Conservation (phyloP, 2,797 vertebrate genomes). For the Acanthiza pusilla region DNA sequence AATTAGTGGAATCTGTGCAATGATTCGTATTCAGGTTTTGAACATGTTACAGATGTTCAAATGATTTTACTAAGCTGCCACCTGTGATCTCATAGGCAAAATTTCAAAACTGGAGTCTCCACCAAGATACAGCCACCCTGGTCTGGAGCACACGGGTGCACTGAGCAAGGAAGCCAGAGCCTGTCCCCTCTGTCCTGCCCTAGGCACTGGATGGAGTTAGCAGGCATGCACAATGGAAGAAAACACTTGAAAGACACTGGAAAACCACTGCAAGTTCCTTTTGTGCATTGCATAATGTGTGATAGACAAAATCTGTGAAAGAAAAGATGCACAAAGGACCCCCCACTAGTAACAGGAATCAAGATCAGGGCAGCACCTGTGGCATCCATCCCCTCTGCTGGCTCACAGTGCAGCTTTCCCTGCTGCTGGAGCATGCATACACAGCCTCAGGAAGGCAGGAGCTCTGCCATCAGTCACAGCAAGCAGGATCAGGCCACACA, state of each 20-base stretch:
- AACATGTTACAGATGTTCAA: background rate
- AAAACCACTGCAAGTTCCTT: background rate
- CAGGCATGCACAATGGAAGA: background rate
- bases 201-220: background rate
- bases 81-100: background rate
- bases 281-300: background rate
- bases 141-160: background rate
- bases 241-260: background rate
- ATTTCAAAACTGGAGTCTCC: background rate
- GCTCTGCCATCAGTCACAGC: background rate
- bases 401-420: background rate
- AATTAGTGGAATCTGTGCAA: conserved; percentile 1
- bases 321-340: background rate
- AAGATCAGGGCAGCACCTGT: background rate
- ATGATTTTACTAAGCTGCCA: background rate
- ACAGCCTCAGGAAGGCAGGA: background rate
- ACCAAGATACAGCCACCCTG: background rate
- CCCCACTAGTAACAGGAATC: background rate
- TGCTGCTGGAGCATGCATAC: background rate
- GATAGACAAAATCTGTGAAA: background rate
- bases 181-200: background rate
- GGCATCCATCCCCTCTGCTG: background rate
- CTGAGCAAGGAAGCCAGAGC: background rate
- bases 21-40: background rate
- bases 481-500: background rate